Base-by-base conservation (phyloP, 2,113 vertebrate genomes). In the Crotophaga sulcirostris region DNA sequence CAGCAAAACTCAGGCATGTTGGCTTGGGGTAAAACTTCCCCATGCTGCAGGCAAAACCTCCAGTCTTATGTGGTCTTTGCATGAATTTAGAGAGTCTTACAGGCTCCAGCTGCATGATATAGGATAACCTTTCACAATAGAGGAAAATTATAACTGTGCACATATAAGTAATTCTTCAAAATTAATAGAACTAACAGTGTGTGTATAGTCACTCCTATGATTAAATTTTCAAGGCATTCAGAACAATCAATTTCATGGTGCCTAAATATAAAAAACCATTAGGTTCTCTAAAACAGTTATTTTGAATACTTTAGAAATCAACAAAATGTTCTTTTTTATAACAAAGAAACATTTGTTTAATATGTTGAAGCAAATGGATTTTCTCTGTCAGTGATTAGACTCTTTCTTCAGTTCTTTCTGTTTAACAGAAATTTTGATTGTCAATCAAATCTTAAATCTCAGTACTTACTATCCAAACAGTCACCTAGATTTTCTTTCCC, bases 371-470 rank as follows among this genome's bases (percentile, higher is more conserved):
- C 54, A 78, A 95, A 93, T 69, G 75, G 74, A 85, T 92, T 94
- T 91, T 96, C 42, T 94, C 93, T 34, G 26, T 90, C 94, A 93
- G 88, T 81, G 83, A 95, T 93, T 93, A 96, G 88, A 90, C 56
- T 80, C 78, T 90, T 83, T 80, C 59, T 96, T 84, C 83, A 89
- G 36, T 72, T 95, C 82, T 89, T 94, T 94, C 84, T 94, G 64
- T 56, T 78, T 96, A 96, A 90, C 80, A 92, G 66, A 95, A 86
- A 95, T 96, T 96, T 94, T 87, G 88, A 93, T 93, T 90, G 96
- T 94, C 96, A 97, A 95, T 96, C 95, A 97, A 97, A 89, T 82
- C 73, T 94, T 91, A 90, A 92, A 96, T 88, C 69, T 92, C 88
- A 83, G 26, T 60, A 90, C 72, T 90, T 92, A 58, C 80, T 92